phyloP scores from a whole-genome alignment of 2,113 vertebrate genomes.

The Atherinomorus stipes region DNA sequence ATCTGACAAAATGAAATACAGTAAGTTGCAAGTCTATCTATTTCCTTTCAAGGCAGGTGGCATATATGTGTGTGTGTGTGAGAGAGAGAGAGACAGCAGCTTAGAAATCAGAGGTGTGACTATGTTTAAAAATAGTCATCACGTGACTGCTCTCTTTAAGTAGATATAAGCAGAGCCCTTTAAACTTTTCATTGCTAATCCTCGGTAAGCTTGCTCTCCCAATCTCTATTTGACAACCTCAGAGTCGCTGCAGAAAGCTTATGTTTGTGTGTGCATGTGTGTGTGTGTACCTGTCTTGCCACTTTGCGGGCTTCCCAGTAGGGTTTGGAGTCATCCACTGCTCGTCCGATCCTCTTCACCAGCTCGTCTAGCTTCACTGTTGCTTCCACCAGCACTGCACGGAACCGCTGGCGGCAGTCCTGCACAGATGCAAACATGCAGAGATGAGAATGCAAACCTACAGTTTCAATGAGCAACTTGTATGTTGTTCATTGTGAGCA shows the following conservation, averaged over 20 bases:
- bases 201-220: slow-evolving; percentile 35
- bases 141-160: slow-evolving; percentile 59
- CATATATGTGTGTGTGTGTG: background rate
- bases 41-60: background rate
- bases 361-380: slow-evolving; percentile 94
- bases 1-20: background rate
- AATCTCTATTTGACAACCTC: slow-evolving; percentile 42
- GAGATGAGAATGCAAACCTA: background rate
- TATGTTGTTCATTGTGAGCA: background rate
- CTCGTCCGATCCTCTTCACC: slow-evolving; percentile 94
- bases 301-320: slow-evolving; percentile 97
- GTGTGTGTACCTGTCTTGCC: slow-evolving; percentile 88
- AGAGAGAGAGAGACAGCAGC: background rate
- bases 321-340: slow-evolving; percentile 97
- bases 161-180: slow-evolving; percentile 60
- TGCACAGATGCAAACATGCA: slow-evolving; percentile 61
- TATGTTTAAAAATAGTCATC: slow-evolving; percentile 64
- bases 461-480: too few relatives aligned
- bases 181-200: slow-evolving; percentile 65
- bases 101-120: slow-evolving; percentile 30
- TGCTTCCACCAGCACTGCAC: slow-evolving; percentile 91
- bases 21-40: background rate
- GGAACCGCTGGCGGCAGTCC: slow-evolving; percentile 96
- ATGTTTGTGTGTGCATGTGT: background rate
- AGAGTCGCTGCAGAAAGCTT: slow-evolving; percentile 6